A percentile compares a stretch with the other conserved stretches of the same genome.
Conservation (phyloP, 92 coral and sea anemone species). For the Bergia puertoricense region DNA sequence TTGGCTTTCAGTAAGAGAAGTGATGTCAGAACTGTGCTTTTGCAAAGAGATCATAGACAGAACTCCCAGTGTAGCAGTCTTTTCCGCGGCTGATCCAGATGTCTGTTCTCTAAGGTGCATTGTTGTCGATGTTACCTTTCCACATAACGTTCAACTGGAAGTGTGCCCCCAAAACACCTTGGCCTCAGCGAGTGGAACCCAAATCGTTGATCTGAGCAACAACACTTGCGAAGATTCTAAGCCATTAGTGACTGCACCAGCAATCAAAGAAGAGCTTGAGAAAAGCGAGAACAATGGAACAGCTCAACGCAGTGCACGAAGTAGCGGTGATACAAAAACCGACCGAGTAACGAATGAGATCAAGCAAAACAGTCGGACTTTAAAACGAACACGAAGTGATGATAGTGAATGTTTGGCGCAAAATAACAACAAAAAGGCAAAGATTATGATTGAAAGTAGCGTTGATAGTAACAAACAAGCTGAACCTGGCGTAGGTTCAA, state of each 20-base stretch:
- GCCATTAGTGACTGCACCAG: background rate
- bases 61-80: slow-evolving; percentile 37
- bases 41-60: slow-evolving; percentile 31
- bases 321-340: background rate
- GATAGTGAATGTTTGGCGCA: background rate
- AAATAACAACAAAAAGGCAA: background rate
- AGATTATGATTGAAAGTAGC: background rate
- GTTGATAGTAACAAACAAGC: background rate
- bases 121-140: slow-evolving; percentile 45
- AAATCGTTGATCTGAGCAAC: background rate
- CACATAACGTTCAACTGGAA: background rate
- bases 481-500: background rate
- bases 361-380: background rate
- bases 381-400: background rate
- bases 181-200: background rate
- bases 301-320: background rate
- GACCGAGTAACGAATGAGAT: background rate
- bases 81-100: slow-evolving; percentile 56
- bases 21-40: slow-evolving; percentile 29
- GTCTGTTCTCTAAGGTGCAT: slow-evolving; percentile 42
- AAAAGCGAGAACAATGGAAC: background rate
- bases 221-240: background rate
- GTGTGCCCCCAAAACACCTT: background rate
- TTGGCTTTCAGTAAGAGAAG: background rate
- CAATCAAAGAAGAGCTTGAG: background rate